phyloP scores from a whole-genome alignment of 2,797 vertebrate genomes.

The Squalus acanthias region DNA sequence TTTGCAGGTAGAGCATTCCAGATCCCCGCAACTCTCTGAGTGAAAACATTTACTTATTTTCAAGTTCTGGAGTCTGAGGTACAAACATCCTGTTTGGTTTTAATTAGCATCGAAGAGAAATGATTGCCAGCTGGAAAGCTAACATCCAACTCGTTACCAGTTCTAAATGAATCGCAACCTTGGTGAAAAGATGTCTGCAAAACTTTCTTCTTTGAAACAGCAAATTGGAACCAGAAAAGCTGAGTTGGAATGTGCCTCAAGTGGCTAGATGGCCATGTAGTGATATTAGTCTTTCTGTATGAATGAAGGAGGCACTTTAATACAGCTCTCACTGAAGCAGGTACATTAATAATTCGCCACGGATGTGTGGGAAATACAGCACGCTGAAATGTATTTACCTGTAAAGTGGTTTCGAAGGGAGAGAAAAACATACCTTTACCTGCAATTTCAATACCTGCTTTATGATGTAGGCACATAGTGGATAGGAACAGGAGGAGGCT shows the following conservation, averaged over 20 bases:
- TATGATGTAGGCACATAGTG: too few relatives aligned
- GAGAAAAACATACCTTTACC: background rate
- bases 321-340: constrained; percentile 44
- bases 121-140: constrained; percentile 54
- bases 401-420: background rate
- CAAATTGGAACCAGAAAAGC: constrained; percentile 53
- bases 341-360: constrained; percentile 41
- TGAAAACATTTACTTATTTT: constrained; percentile 48
- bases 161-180: constrained; percentile 51
- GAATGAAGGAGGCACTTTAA: constrained; percentile 49
- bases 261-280: constrained; percentile 40
- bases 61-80: constrained; percentile 47
- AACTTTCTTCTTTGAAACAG: constrained; percentile 49
- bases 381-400: constrained; percentile 41
- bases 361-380: constrained; percentile 40
- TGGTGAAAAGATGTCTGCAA: constrained; percentile 55
- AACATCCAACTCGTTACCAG: constrained; percentile 59
- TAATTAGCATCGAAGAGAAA: constrained; percentile 60
- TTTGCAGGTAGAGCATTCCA: background rate
- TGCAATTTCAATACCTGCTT: too few relatives aligned
- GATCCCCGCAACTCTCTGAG: background rate
- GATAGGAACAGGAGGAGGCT: too few relatives aligned
- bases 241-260: constrained; percentile 46
- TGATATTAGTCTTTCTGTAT: constrained; percentile 47
- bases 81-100: constrained; percentile 61